Percentiles rank a stretch among this genome's conserved stretches.
phyloP scores from a whole-genome alignment of 2,888 invertebrate species.

The Cosmopolites sordidus region DNA sequence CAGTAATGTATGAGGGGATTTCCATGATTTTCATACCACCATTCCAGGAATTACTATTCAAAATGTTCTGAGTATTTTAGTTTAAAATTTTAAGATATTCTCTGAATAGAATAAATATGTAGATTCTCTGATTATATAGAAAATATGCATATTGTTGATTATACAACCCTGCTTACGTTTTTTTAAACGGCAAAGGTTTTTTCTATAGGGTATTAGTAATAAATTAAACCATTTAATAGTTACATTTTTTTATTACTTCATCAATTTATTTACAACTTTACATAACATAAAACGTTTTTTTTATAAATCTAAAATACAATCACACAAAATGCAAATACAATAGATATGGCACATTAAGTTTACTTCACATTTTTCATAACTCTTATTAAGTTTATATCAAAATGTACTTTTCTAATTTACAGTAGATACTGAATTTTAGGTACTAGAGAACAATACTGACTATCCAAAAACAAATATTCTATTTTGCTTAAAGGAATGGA shows the following conservation, averaged over 20 bases:
- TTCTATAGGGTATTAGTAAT: no score
- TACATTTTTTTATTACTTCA: slow-evolving; percentile 11
- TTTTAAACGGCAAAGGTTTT: no score
- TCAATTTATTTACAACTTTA: slow-evolving; percentile 42
- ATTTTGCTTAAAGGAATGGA: background rate
- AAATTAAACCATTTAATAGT: background rate
- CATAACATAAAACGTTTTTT: slow-evolving; percentile 36
- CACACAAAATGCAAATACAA: slow-evolving; percentile 35
- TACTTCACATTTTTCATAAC: slow-evolving; percentile 26
- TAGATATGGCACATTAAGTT: slow-evolving; percentile 44
- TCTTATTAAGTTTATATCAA: slow-evolving; percentile 15
- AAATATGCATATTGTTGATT: no score
- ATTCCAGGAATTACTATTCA: no score
- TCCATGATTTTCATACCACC: no score
- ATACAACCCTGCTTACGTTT: no score
- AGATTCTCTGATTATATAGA: no score
- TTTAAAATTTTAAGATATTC: no score
- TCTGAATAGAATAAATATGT: no score
- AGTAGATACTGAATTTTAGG: background rate
- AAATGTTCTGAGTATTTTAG: no score
- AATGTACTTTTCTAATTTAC: slow-evolving; percentile 9
- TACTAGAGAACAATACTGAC: slow-evolving; percentile 1
- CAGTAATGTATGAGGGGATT: no score
- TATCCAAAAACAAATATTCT: background rate
- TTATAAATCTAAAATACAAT: slow-evolving; percentile 38